These are phyloP conservation scores for Empidonax alnorum DNA, from an alignment of 2,113 vertebrate species.

Conservation along the genomic window DNA sequence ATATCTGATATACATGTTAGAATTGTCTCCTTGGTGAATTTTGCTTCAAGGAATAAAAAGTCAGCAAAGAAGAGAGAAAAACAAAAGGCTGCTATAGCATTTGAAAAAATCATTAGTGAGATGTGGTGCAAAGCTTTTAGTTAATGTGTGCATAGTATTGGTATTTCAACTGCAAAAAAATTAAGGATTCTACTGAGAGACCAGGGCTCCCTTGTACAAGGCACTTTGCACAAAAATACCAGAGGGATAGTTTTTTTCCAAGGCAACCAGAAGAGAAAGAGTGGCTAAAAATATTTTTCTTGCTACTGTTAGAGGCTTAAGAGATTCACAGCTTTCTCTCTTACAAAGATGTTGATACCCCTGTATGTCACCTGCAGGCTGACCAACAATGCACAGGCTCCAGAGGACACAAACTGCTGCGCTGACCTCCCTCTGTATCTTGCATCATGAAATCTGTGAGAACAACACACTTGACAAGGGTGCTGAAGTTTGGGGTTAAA, in stretches of 20 bases:
- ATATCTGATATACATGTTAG: neutral
- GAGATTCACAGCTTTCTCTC: neutral
- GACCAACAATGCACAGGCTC: neutral
- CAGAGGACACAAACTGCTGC: neutral
- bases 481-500: neutral
- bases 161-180: neutral
- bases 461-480: neutral
- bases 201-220: neutral
- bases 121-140: neutral
- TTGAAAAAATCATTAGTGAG: neutral
- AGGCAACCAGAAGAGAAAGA: neutral
- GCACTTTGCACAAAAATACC: neutral
- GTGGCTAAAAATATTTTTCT: neutral
- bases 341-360: neutral
- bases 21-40: neutral
- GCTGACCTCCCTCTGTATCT: neutral
- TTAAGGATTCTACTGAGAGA: neutral
- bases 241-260: neutral
- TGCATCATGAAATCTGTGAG: neutral
- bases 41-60: neutral
- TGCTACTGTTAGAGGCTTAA: neutral
- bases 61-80: neutral
- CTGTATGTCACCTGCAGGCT: neutral
- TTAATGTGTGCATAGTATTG: neutral
- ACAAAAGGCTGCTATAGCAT: neutral